Percentiles rank a stretch among this genome's conserved stretches.
Conservation (phyloP, 2,888 invertebrate genomes). For the Macroteleia sp. region DNA sequence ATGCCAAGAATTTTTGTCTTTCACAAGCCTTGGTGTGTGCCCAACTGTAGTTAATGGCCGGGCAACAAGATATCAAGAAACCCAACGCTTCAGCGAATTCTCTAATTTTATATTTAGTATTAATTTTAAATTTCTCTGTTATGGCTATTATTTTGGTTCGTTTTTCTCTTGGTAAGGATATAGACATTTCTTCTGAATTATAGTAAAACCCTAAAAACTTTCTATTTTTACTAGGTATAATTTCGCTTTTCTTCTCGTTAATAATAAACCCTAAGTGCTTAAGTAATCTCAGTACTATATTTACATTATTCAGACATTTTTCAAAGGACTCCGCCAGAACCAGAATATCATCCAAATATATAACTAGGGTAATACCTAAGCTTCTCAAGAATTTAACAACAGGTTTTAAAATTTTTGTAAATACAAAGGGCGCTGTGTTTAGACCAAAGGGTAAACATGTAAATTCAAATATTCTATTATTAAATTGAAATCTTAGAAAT, state of each 20-base stretch:
- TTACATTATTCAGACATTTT: neutral
- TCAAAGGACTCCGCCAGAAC: neutral
- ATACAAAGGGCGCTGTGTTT: conserved; percentile 4
- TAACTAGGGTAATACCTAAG: neutral
- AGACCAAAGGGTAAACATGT: conserved; percentile 15
- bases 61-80: conserved; percentile 31
- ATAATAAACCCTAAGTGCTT: neutral
- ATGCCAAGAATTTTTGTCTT: conserved; percentile 18
- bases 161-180: conserved; percentile 7
- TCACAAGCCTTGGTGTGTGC: conserved; percentile 21
- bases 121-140: conserved; percentile 14
- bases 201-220: conserved; percentile 21
- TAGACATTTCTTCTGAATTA: conserved; percentile 16
- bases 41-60: conserved; percentile 22
- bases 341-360: conserved; percentile 26
- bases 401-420: conserved; percentile 8
- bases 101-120: conserved; percentile 12
- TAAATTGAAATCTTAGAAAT: conserved; percentile 16
- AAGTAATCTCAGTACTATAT: neutral
- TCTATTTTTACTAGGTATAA: neutral
- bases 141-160: neutral
- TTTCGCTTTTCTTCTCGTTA: conserved; percentile 1
- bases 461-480: conserved; percentile 1
- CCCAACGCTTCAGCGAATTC: conserved; percentile 17
- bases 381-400: neutral